phyloP scores from a whole-genome alignment of 2,888 invertebrate species.

The Pandemis cinnamomeana region DNA sequence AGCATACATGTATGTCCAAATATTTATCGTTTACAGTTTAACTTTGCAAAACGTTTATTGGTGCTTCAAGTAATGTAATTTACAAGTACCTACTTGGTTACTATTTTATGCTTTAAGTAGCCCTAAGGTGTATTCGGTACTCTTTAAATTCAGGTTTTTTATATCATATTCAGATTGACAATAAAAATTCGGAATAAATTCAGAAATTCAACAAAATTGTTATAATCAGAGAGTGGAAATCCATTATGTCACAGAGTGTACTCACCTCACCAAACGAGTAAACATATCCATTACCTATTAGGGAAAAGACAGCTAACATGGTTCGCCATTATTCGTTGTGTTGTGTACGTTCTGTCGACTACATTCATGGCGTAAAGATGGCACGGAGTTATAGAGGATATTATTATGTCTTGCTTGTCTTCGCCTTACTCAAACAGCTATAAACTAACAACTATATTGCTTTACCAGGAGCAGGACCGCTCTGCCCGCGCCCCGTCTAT shows the following conservation, averaged over 20 bases:
- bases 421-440: neutral
- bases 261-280: neutral
- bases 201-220: neutral
- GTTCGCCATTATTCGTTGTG: neutral
- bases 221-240: neutral
- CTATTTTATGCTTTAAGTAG: too few relatives aligned
- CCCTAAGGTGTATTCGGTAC: too few relatives aligned
- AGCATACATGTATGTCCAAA: too few relatives aligned
- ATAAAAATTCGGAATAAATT: too few relatives aligned
- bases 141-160: too few relatives aligned
- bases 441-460: conserved; percentile 12
- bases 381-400: neutral
- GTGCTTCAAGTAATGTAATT: too few relatives aligned
- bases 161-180: too few relatives aligned
- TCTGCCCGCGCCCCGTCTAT: conserved; percentile 90
- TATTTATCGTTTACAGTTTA: too few relatives aligned
- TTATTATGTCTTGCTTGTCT: neutral
- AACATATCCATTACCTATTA: neutral
- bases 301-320: neutral
- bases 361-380: neutral
- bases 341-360: neutral
- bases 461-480: conserved; percentile 82
- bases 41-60: too few relatives aligned
- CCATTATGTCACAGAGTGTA: neutral
- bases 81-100: too few relatives aligned